These are phyloP conservation scores for Meiosimyza platycephala DNA, from an alignment of 2,888 invertebrate species.

Conservation along the genomic window DNA sequence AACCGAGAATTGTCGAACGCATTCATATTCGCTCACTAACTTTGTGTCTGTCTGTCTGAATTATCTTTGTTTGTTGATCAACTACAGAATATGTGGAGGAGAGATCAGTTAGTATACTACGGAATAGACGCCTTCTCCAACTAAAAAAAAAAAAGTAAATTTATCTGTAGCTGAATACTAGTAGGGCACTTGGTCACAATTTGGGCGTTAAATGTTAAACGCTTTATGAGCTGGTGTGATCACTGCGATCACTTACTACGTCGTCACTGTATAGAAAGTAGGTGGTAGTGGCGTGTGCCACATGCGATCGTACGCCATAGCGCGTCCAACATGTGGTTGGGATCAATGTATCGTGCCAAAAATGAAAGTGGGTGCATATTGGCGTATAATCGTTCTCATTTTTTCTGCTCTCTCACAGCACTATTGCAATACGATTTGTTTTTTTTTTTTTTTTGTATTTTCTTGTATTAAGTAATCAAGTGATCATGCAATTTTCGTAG, in stretches of 20 bases:
- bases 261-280: constrained; percentile 23
- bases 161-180: constrained; percentile 4
- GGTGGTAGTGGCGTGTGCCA: constrained; percentile 41
- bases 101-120: constrained; percentile 1
- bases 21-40: not conserved
- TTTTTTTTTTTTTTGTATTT: constrained; percentile 2
- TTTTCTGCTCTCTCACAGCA: constrained; percentile 9
- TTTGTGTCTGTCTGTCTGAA: constrained; percentile 39
- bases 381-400: constrained; percentile 19
- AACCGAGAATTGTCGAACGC: constrained; percentile 13
- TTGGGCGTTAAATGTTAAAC: constrained; percentile 29
- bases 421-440: constrained; percentile 43
- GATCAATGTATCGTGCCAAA: constrained; percentile 30
- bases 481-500: constrained; percentile 17
- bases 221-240: not conserved
- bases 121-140: constrained; percentile 28
- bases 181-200: constrained; percentile 34
- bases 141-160: not conserved
- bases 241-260: not conserved
- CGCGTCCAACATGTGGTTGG: constrained; percentile 20
- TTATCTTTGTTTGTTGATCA: constrained; percentile 49
- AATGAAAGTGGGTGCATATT: constrained; percentile 43
- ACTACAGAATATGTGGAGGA: constrained; percentile 20
- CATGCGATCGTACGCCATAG: constrained; percentile 17
- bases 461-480: constrained; percentile 1